Evolutionary conservation across 1,140 invertebrate genomes (phyloP), one percentile per base, ranked within the genome.

Genomic region (Lineus longissimus): DNA sequence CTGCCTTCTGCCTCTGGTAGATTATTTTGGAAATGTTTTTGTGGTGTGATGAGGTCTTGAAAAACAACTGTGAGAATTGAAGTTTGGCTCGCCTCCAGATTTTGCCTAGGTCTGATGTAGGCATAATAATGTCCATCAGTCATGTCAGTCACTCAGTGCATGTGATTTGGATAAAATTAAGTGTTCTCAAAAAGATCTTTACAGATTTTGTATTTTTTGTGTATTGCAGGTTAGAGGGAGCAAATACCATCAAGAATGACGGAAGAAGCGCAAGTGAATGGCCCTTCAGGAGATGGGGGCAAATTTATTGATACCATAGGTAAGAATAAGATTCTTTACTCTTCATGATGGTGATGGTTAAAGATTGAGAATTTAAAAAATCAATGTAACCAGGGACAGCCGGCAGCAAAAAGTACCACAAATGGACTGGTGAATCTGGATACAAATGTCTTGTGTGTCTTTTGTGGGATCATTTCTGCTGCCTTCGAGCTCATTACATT

Each of bases 281-380:
- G 77, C 71, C 77, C 75, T 19, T 69, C 75, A 65, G 75, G 72
- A 64, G 71, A 69, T 43, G 61, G 70, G 51, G 74, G 75, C 51
- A 77, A 72, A 68, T 77, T 69, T 64, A 77, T 77, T 61, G 75
- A 77, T 55, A 63, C 67, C 22, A 73, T 77, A 65, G 71, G 75
- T 77, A 71, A 67, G 73, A 65, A 30, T 15, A 15, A 61, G 23
- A 23, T 59, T 17, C 9, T 23, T 55, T 40, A 15, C 25, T 19
- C 59, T 22, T 36, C 29, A n/a, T 45, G 7, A 51, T 62, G 19
- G 2, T 13, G 54, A 27, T 36, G 6, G 31, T 63, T 7, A 25
- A 43, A n/a, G 55, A 45, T 41, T 29, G 45, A 31, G 30, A 15
- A 40, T 55, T 55, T 51, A n/a, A 54, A 2, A 15, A 41, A 29